These are phyloP conservation scores for Pongo pygmaeus DNA, from an alignment of 2,113 vertebrate genomes.

Conservation along the genomic window DNA sequence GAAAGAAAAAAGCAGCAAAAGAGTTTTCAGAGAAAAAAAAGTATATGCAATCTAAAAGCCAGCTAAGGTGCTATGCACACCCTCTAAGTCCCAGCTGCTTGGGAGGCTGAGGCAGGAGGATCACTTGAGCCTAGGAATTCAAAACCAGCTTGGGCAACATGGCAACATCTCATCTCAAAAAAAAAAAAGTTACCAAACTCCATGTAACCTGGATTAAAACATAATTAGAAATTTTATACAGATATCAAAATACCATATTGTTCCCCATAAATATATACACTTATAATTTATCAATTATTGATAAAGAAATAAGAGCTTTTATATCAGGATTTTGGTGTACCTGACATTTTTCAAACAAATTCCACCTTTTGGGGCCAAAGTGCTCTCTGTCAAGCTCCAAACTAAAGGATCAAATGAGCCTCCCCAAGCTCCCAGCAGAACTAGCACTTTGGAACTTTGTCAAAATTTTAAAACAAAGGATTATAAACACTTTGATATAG, in stretches of 20 bases:
- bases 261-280: not conserved
- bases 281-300: not conserved
- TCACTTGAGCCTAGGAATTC: not conserved
- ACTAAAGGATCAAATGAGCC: not conserved
- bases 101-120: not conserved
- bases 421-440: not conserved
- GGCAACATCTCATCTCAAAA: not conserved
- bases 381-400: not conserved
- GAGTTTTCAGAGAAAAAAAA: not conserved
- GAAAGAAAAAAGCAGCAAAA: not conserved
- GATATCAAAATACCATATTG: not conserved
- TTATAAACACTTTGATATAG: not conserved
- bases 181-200: not conserved
- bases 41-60: not conserved
- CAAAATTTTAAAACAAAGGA: not conserved
- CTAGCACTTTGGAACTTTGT: not conserved
- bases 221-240: not conserved
- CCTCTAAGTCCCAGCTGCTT: not conserved
- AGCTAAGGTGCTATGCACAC: not conserved
- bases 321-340: not conserved
- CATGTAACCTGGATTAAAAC: not conserved
- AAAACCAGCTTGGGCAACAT: not conserved
- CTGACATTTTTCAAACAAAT: slow-evolving; percentile 3
- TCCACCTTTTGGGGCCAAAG: not conserved
- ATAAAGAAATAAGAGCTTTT: not conserved